These are phyloP conservation scores for Tetrapedia diversipes DNA, from an alignment of 2,888 invertebrate genomes.

Conservation along the genomic window DNA sequence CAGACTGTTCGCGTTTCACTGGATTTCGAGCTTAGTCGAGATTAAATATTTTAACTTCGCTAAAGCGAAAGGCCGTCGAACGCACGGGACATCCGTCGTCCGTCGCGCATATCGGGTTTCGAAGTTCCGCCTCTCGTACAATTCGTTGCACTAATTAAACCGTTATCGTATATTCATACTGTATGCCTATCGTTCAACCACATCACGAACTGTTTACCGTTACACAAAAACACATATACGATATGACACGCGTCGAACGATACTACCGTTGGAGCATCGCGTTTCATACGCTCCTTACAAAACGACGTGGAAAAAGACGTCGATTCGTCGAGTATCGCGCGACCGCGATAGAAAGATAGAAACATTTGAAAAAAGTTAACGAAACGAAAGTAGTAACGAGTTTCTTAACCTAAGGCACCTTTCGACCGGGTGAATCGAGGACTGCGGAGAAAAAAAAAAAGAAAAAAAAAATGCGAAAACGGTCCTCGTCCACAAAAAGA, in stretches of 20 bases:
- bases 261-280: slow-evolving; percentile 1
- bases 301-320: slow-evolving; percentile 2
- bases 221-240: slow-evolving; percentile 33
- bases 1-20: slow-evolving; percentile 8
- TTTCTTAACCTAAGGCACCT: slow-evolving; percentile 67
- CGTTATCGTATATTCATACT: slow-evolving; percentile 33
- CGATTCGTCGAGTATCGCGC: slow-evolving; percentile 37
- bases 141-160: slow-evolving; percentile 18
- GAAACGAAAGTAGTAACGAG: slow-evolving; percentile 65
- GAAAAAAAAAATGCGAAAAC: slow-evolving; percentile 43
- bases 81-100: slow-evolving; percentile 68
- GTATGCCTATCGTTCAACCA: slow-evolving; percentile 26
- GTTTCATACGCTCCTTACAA: not conserved
- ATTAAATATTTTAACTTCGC: slow-evolving; percentile 74
- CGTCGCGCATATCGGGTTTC: slow-evolving; percentile 42
- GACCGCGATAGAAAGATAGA: slow-evolving; percentile 41
- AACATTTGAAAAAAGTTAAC: slow-evolving; percentile 57
- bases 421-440: slow-evolving; percentile 51
- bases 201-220: slow-evolving; percentile 33
- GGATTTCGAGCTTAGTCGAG: slow-evolving; percentile 79
- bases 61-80: slow-evolving; percentile 72
- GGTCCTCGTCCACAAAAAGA: slow-evolving; percentile 62
- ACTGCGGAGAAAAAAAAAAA: slow-evolving; percentile 39
- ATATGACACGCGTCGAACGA: slow-evolving; percentile 32
- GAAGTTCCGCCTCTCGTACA: slow-evolving; percentile 9